Conservation (phyloP, 2,113 vertebrate genomes). For the Oreochromis spilurus region DNA sequence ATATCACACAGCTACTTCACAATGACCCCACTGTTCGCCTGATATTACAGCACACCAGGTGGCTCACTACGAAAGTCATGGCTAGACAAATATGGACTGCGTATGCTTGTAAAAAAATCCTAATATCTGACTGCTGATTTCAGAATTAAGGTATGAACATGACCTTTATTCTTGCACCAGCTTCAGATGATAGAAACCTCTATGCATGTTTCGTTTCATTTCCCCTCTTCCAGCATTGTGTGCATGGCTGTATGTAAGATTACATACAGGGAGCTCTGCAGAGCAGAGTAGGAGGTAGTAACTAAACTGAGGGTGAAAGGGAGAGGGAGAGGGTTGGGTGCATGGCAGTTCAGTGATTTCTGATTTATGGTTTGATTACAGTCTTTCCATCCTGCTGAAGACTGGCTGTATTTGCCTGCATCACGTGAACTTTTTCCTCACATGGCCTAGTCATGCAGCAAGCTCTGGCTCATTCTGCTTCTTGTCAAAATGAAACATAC, state of each 20-base stretch:
- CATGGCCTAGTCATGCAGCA: constrained; percentile 49
- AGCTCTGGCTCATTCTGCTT: constrained; percentile 22
- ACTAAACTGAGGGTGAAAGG: background rate
- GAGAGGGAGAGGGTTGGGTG: background rate
- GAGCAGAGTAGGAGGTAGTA: constrained; percentile 4
- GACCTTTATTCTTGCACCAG: background rate
- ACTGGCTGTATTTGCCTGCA: constrained; percentile 48
- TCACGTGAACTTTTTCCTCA: constrained; percentile 56
- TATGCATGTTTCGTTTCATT: constrained; percentile 9
- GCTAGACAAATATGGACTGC: constrained; percentile 54
- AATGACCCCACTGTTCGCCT: constrained; percentile 72
- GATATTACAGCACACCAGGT: constrained; percentile 72
- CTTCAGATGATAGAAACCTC: background rate
- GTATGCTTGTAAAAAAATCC: constrained; percentile 15
- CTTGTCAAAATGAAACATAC: constrained; percentile 34
- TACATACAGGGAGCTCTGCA: constrained; percentile 1
- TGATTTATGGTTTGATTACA: constrained; percentile 76
- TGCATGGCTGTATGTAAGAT: constrained; percentile 1
- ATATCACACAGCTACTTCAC: constrained; percentile 68
- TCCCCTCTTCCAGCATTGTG: background rate
- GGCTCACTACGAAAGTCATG: constrained; percentile 58
- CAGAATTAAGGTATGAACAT: background rate
- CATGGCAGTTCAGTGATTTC: constrained; percentile 61
- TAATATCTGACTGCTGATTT: background rate
- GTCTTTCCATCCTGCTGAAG: constrained; percentile 59